Conservation (phyloP, 2,888 invertebrate genomes). For the Lasioglossum zephyrum region DNA sequence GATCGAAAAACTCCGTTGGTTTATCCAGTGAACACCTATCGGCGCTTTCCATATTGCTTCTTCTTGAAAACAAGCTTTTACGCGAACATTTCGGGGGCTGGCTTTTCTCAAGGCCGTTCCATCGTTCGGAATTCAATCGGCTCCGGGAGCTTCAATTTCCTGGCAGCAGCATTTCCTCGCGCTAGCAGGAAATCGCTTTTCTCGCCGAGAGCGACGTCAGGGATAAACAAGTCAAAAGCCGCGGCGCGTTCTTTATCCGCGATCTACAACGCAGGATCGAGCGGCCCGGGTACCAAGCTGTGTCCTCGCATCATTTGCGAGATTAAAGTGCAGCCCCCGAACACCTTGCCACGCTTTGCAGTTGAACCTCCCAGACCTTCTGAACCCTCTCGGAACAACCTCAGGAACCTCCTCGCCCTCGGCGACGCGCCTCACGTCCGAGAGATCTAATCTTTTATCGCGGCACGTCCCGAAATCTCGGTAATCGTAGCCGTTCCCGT, state of each 20-base stretch:
- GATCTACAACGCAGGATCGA: neutral
- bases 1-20: neutral
- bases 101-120: neutral
- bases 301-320: slow-evolving; percentile 61
- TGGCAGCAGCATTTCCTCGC: neutral
- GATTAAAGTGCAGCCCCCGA: slow-evolving; percentile 66
- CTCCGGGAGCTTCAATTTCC: slow-evolving; percentile 17
- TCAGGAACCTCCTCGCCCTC: slow-evolving; percentile 9
- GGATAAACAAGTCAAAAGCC: slow-evolving; percentile 49
- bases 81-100: neutral
- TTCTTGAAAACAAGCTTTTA: neutral
- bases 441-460: slow-evolving; percentile 69
- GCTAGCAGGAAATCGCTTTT: neutral
- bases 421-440: slow-evolving; percentile 31
- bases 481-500: slow-evolving; percentile 44
- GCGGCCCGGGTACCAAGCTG: neutral
- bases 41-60: neutral
- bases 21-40: neutral
- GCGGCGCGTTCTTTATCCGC: slow-evolving; percentile 35
- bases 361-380: neutral
- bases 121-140: slow-evolving; percentile 37
- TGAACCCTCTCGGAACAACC: neutral
- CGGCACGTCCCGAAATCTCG: slow-evolving; percentile 50
- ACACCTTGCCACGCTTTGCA: slow-evolving; percentile 41
- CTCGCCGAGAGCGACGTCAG: slow-evolving; percentile 13